Evolutionary conservation across 2,113 vertebrate genomes (phyloP).

Genomic region (Condylura cristata): DNA sequence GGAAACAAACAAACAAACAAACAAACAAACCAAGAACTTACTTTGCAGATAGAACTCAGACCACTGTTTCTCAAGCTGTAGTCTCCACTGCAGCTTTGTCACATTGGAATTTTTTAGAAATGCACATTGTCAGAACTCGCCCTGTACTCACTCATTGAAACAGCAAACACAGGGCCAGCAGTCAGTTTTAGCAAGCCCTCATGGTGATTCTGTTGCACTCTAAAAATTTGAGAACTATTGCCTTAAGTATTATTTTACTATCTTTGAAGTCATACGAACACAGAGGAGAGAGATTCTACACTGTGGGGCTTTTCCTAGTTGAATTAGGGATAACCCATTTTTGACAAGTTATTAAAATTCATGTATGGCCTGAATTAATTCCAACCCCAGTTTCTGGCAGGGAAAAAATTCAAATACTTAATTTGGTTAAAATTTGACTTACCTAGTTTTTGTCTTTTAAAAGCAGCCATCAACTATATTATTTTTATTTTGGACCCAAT

Average conservation of each 20-base stretch:
- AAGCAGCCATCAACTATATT: background rate
- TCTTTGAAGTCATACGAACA: background rate
- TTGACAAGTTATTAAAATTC: background rate
- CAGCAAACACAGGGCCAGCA: background rate
- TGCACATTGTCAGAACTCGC: background rate
- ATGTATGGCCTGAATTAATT: background rate
- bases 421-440: background rate
- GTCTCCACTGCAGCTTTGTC: background rate
- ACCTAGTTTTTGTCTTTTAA: background rate
- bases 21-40: too few relatives aligned
- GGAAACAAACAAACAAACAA: too few relatives aligned
- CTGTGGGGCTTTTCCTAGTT: background rate
- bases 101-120: background rate
- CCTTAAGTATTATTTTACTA: background rate
- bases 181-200: background rate
- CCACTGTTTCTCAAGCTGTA: background rate
- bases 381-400: background rate
- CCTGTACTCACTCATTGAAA: background rate
- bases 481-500: background rate
- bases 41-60: background rate
- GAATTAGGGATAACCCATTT: background rate
- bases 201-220: background rate
- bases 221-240: background rate
- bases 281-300: background rate
- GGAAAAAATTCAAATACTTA: background rate